Percentiles rank a stretch among this genome's conserved stretches.
These are phyloP conservation scores for Bembecia ichneumoniformis DNA, from an alignment of 2,888 invertebrate species.

Conservation along the genomic window DNA sequence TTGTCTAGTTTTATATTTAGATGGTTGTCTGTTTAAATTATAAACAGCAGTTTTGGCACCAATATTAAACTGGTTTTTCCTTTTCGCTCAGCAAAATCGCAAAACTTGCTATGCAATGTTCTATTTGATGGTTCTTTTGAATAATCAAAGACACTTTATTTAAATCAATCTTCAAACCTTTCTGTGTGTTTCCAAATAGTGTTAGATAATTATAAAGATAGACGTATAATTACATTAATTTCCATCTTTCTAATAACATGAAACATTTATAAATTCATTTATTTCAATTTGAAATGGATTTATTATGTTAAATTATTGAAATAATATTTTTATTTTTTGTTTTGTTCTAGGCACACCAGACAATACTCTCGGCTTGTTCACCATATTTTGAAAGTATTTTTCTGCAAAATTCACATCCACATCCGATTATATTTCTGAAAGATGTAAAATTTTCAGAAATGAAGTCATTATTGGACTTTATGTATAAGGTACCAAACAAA, in stretches of 20 bases:
- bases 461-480: conserved; percentile 91
- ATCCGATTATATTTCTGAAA: conserved; percentile 93
- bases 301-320: neutral
- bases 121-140: too few species aligned
- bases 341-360: conserved; percentile 87
- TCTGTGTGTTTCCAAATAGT: neutral
- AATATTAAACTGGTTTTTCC: neutral
- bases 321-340: conserved; percentile 11
- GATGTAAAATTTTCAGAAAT: conserved; percentile 92
- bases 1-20: conserved; percentile 12
- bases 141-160: too few species aligned
- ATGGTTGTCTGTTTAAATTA: conserved; percentile 7
- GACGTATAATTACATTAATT: too few species aligned
- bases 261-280: neutral
- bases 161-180: too few species aligned
- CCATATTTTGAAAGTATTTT: conserved; percentile 95
- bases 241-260: too few species aligned
- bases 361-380: conserved; percentile 93
- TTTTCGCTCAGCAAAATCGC: neutral
- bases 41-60: conserved; percentile 10
- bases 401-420: conserved; percentile 89
- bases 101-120: too few species aligned
- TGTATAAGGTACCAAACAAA: conserved; percentile 82
- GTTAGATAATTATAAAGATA: too few species aligned
- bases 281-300: too few species aligned